phyloP scores from a whole-genome alignment of 30 jellyfish, hydroid and myxozoan genomes.

The Turritopsis dohrnii region DNA sequence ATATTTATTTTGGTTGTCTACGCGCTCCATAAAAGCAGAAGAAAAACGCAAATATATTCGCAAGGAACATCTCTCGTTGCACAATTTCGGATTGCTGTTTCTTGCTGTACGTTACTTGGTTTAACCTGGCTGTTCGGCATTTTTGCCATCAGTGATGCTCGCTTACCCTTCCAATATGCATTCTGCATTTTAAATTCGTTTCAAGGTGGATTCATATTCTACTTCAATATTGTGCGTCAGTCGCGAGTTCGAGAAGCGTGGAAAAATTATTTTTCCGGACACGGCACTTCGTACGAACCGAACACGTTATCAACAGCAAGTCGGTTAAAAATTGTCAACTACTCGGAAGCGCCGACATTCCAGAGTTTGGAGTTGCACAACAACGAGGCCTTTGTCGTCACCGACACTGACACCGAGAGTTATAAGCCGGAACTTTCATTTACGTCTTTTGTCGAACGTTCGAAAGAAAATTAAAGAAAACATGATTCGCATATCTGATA shows the following conservation, averaged over 20 bases:
- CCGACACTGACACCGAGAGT: not conserved
- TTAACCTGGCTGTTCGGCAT: conserved; percentile 25
- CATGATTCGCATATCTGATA: too few species aligned
- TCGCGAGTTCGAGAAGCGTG: conserved; percentile 22
- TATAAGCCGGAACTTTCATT: not conserved
- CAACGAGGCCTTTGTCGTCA: not conserved
- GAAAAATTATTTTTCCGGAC: conserved; percentile 12
- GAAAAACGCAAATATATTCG: not conserved
- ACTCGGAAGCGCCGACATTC: not conserved
- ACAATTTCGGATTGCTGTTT: conserved; percentile 20
- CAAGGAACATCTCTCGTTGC: not conserved
- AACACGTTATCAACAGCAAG: not conserved
- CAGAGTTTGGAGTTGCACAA: not conserved
- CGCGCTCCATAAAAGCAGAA: not conserved
- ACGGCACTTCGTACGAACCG: conserved; percentile 20
- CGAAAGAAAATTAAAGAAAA: not conserved
- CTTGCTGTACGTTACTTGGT: conserved; percentile 22
- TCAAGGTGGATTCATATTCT: conserved; percentile 18
- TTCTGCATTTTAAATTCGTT: conserved; percentile 21
- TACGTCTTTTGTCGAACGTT: not conserved
- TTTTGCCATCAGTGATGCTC: conserved; percentile 6
- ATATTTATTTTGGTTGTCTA: conserved; percentile 1
- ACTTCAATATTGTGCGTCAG: conserved; percentile 10
- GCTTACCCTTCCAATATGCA: conserved; percentile 3
- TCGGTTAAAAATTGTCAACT: not conserved